Evolutionary conservation across 1,140 invertebrate species (phyloP), one percentile per base, ranked within the genome.

Genomic region (Aphaenogaster floridana): DNA sequence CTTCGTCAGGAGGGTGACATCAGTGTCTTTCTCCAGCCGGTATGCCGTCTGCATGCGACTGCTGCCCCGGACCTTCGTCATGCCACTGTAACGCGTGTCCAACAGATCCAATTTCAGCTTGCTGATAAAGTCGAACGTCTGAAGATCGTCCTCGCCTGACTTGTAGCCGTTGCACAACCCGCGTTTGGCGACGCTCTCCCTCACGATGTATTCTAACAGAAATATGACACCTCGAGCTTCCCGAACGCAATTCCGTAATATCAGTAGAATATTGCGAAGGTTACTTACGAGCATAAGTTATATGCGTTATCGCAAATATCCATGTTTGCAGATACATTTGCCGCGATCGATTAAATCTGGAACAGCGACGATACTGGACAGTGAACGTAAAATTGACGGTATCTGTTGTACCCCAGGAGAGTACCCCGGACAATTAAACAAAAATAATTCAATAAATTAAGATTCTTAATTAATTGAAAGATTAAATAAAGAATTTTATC

Each of bases 51-150:
- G 98, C 91, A 97, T 95, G 11, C 96, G 94, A 94, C 97, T 97
- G 0, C 97, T 98, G 2, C 98, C 98, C 76, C 96, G 95, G 0
- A 98, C 97, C 89, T 96, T 95, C 1, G 96, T 96, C 0, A 98
- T 96, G 0, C 97, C 97, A 0, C 96, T 96, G 88, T 96, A 96
- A 87, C 96, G 95, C 0, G 96, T 95, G 68, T 97, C 96, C 4
- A 96, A 91, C 13, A 96, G 92, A 93, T 98, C 98, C 87, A 98
- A 93, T 61, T 96, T 95, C 92, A 97, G 98, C 86, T 97, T 97
- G 50, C 97, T 96, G 78, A 98, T 98, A 50, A 98, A 97, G 94
- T 98, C 98, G 89, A 97, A 97, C 0, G 96, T 97, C 90, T 97
- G 97, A 17, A 98, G 96, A 94, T 98, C 97, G 86, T 97, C 97